Conservation (phyloP, 1,140 invertebrate genomes). For the Heliconius hermathena region DNA sequence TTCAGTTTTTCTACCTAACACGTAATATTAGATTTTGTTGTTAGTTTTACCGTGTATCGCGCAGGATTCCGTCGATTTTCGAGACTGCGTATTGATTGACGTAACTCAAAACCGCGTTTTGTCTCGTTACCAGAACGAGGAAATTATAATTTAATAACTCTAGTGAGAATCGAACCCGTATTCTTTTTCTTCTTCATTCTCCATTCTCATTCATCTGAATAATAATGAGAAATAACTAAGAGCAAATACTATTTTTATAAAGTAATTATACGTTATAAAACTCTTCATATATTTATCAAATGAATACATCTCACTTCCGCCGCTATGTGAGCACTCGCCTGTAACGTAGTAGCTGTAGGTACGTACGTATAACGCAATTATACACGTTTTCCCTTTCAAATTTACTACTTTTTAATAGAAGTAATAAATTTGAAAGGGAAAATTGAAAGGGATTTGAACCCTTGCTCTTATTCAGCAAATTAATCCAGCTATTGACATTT, state of each 20-base stretch:
- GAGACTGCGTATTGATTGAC: neutral
- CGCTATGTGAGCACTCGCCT: neutral
- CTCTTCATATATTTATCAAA: neutral
- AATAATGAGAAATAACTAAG: too few species aligned
- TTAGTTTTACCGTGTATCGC: neutral
- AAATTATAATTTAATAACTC: neutral
- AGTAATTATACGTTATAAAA: neutral
- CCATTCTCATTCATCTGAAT: too few species aligned
- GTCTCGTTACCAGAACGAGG: neutral
- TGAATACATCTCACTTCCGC: constrained; percentile 4
- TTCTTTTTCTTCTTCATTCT: too few species aligned
- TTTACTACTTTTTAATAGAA: neutral
- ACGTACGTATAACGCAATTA: neutral
- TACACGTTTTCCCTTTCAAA: neutral
- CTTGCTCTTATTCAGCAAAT: too few species aligned
- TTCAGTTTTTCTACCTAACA: too few species aligned
- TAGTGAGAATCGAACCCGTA: too few species aligned
- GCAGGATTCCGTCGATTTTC: too few species aligned
- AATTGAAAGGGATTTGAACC: too few species aligned
- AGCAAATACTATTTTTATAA: neutral
- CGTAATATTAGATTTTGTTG: too few species aligned
- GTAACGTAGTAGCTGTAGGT: neutral
- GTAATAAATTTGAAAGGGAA: too few species aligned
- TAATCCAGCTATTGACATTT: too few species aligned
- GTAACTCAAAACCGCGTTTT: neutral